Conservation (phyloP, 2,888 invertebrate species). For the Icerya purchasi region DNA sequence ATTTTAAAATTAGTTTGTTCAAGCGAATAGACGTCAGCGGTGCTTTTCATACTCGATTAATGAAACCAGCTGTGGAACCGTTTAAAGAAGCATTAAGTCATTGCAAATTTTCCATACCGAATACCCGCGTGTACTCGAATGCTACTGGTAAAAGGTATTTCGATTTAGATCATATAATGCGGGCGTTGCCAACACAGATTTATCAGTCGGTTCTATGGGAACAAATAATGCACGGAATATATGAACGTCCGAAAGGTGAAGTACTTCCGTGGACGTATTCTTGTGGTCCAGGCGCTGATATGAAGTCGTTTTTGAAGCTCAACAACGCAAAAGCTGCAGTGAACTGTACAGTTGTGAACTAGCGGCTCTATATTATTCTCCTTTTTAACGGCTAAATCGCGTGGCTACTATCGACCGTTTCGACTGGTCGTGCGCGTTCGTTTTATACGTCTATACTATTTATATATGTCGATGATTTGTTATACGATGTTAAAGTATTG, state of each 20-base stretch:
- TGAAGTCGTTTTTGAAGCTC: neutral
- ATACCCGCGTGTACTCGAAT: constrained; percentile 55
- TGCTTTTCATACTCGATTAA: constrained; percentile 64
- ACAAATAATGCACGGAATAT: constrained; percentile 64
- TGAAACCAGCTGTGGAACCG: constrained; percentile 46
- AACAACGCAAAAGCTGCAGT: neutral
- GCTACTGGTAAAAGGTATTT: constrained; percentile 39
- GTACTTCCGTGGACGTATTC: constrained; percentile 66
- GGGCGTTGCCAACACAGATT: constrained; percentile 42
- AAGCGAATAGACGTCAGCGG: constrained; percentile 51
- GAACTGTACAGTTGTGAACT: too few species aligned
- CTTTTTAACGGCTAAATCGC: too few species aligned
- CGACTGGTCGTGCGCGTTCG: too few species aligned
- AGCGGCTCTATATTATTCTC: too few species aligned
- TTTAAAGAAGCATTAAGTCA: constrained; percentile 38
- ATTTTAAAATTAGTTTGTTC: constrained; percentile 38
- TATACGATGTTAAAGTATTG: too few species aligned
- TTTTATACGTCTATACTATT: too few species aligned
- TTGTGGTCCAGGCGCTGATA: constrained; percentile 43
- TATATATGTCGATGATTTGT: too few species aligned
- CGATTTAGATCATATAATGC: constrained; percentile 31
- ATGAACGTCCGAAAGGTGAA: constrained; percentile 39
- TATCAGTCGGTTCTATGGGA: constrained; percentile 71
- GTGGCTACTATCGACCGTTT: too few species aligned
- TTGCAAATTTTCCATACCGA: constrained; percentile 36